These are phyloP conservation scores for Macropis europaea DNA, from an alignment of 2,888 invertebrate species.

Conservation along the genomic window DNA sequence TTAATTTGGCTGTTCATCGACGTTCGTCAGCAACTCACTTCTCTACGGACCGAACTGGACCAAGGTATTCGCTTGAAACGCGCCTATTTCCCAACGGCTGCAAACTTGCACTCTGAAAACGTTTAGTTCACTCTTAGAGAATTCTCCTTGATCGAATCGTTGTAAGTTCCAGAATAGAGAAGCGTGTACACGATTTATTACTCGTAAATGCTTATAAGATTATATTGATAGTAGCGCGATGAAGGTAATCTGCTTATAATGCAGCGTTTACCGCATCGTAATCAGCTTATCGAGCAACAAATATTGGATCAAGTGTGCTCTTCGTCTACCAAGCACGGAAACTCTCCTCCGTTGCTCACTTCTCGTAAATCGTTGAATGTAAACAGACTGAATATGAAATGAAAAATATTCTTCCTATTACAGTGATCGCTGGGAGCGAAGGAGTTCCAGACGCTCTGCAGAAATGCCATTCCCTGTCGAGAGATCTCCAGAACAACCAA, in stretches of 20 bases:
- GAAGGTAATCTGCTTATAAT: slow-evolving; percentile 9
- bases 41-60: slow-evolving; percentile 84
- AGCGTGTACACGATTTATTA: not conserved
- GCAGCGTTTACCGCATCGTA: not conserved
- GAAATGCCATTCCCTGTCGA: slow-evolving; percentile 86
- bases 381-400: not conserved
- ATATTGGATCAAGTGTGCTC: slow-evolving; percentile 9
- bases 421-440: slow-evolving; percentile 84
- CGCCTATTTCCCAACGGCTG: too few species aligned
- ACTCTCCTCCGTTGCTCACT: too few species aligned
- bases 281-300: slow-evolving; percentile 16
- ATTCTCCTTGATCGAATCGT: not conserved
- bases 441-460: slow-evolving; percentile 87
- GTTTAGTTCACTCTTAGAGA: too few species aligned
- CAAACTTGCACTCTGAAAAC: too few species aligned
- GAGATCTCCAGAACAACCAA: slow-evolving; percentile 85
- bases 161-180: slow-evolving; percentile 51
- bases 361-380: too few species aligned
- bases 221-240: not conserved
- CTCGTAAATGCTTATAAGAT: not conserved
- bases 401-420: slow-evolving; percentile 80
- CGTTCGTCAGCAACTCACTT: slow-evolving; percentile 85
- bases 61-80: slow-evolving; percentile 81
- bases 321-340: not conserved
- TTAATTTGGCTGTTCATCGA: slow-evolving; percentile 86